phyloP scores from a whole-genome alignment of 2,113 vertebrate species.

The Mobula hypostoma region DNA sequence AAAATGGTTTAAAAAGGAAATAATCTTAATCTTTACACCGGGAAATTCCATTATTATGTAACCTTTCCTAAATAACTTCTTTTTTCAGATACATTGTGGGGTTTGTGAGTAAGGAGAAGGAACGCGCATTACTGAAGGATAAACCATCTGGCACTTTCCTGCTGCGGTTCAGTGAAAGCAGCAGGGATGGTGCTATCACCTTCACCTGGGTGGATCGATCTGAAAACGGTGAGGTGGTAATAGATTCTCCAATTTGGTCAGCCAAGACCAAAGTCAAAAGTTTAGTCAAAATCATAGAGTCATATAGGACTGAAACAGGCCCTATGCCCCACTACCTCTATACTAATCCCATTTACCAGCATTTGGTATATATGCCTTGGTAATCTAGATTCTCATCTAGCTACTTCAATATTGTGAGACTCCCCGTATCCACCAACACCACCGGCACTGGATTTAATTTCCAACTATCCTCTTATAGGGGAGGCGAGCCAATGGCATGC shows the following conservation, averaged over 20 bases:
- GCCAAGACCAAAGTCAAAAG: not conserved
- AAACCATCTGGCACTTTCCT: slow-evolving; percentile 84
- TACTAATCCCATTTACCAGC: not conserved
- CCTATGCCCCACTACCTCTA: not conserved
- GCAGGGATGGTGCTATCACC: slow-evolving; percentile 83
- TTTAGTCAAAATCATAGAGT: not conserved
- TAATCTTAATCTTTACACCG: not conserved
- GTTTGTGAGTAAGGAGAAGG: slow-evolving; percentile 92
- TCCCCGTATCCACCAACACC: too few species aligned
- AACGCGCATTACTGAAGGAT: slow-evolving; percentile 79
- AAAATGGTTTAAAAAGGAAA: not conserved
- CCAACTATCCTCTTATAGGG: too few species aligned
- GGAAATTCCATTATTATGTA: not conserved
- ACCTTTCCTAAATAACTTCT: not conserved
- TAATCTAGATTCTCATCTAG: too few species aligned
- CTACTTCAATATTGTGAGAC: too few species aligned
- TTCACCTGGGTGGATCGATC: slow-evolving; percentile 91
- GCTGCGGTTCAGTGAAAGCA: slow-evolving; percentile 90
- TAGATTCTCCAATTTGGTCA: not conserved
- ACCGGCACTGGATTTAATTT: too few species aligned
- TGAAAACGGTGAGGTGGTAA: slow-evolving; percentile 65
- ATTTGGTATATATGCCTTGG: not conserved
- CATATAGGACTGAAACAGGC: too few species aligned
- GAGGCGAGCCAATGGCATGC: too few species aligned
- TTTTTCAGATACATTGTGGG: slow-evolving; percentile 81